phyloP scores from a whole-genome alignment of 2,797 vertebrate species.

The Stomatorhinus walkeri region DNA sequence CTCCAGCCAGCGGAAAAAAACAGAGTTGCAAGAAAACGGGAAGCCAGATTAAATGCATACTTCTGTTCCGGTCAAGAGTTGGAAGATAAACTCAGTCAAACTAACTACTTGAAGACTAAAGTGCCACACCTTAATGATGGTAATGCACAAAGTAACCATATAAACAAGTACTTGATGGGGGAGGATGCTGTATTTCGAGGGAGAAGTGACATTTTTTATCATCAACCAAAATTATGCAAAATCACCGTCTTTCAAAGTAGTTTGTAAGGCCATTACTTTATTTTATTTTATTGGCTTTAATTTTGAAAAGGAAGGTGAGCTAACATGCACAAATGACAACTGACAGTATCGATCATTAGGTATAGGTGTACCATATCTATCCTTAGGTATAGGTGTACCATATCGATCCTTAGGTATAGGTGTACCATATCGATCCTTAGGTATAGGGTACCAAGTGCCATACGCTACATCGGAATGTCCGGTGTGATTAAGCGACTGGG shows the following conservation, averaged over 20 bases:
- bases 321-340: background rate
- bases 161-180: background rate
- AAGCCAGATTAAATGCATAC: slow-evolving; percentile 54
- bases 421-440: no score
- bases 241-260: background rate
- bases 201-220: background rate
- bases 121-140: background rate
- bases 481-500: background rate
- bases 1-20: slow-evolving; percentile 51
- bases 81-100: background rate
- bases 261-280: background rate
- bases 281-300: background rate
- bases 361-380: background rate
- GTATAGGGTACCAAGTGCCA: background rate
- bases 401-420: background rate
- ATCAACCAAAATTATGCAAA: background rate
- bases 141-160: background rate
- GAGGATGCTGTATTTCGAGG: background rate
- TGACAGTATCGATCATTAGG: background rate
- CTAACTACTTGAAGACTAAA: background rate
- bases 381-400: background rate
- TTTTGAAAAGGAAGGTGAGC: background rate
- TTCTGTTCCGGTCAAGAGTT: background rate
- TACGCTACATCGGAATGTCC: background rate
- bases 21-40: slow-evolving; percentile 50